Evolutionary conservation across 2,888 invertebrate genomes (phyloP).

Genomic region (Anaspis maculata): DNA sequence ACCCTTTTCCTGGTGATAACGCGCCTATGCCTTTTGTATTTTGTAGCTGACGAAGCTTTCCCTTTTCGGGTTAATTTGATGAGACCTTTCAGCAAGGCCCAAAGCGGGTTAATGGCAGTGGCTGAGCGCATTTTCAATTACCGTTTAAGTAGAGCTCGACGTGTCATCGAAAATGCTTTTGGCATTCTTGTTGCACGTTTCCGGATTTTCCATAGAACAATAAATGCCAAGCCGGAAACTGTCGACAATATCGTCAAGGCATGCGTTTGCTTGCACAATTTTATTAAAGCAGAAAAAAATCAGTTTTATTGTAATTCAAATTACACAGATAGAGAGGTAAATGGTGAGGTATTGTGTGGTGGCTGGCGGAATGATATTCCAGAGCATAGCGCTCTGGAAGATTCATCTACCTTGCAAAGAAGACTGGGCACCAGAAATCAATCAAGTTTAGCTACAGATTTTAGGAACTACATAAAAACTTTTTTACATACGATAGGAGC

Average conservation of each 20-base stretch:
- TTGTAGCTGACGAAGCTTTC: background rate
- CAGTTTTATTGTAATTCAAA: too few relatives aligned
- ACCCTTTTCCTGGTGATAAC: too few relatives aligned
- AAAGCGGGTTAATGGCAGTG: background rate
- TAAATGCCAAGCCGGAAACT: background rate
- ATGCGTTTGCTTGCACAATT: background rate
- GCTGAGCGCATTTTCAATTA: background rate
- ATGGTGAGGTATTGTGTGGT: background rate
- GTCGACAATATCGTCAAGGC: background rate
- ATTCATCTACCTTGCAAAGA: background rate
- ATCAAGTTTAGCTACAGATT: too few relatives aligned
- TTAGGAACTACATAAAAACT: background rate
- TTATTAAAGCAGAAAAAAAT: background rate
- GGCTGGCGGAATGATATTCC: background rate
- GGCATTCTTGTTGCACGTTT: background rate
- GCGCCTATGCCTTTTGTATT: background rate
- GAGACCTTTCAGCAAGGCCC: background rate
- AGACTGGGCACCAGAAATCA: background rate
- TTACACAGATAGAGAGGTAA: background rate
- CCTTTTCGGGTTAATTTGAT: too few relatives aligned
- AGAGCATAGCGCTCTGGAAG: background rate
- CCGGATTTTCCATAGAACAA: too few relatives aligned
- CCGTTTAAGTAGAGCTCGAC: background rate
- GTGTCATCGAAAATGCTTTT: too few relatives aligned
- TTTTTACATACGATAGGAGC: background rate